phyloP scores from a whole-genome alignment of 2,797 vertebrate species.

The Acanthornis magna region DNA sequence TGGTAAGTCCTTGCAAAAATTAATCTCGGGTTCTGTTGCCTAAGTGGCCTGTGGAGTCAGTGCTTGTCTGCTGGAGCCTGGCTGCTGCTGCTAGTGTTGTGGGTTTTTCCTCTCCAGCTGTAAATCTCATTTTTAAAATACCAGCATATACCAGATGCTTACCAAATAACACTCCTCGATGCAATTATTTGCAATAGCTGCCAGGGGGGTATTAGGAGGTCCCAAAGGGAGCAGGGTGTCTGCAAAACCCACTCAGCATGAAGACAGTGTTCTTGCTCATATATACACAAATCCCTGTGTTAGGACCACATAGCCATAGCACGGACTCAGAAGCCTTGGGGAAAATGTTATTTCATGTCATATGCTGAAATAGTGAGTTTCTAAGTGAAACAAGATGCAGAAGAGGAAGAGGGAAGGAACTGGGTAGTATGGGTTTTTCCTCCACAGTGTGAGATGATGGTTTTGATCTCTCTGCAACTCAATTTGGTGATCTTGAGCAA shows the following conservation, averaged over 20 bases:
- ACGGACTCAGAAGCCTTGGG: neutral
- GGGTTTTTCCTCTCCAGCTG: constrained; percentile 15
- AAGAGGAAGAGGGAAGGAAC: neutral
- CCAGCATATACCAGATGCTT: neutral
- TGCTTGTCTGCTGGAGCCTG: constrained; percentile 23
- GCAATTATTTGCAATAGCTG: constrained; percentile 21
- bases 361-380: neutral
- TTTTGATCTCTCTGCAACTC: neutral
- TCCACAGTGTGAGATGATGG: neutral
- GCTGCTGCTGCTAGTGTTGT: neutral
- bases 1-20: neutral
- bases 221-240: neutral
- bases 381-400: neutral
- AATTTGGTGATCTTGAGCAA: neutral
- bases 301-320: neutral
- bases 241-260: neutral
- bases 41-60: constrained; percentile 11
- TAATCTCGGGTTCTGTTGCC: neutral
- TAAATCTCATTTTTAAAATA: constrained; percentile 52
- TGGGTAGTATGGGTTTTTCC: neutral
- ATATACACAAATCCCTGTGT: neutral
- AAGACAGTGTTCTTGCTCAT: neutral
- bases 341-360: neutral
- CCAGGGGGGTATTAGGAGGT: neutral
- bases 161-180: neutral